Conservation (phyloP, 2,888 invertebrate genomes). For the Coenonympha arcania region DNA sequence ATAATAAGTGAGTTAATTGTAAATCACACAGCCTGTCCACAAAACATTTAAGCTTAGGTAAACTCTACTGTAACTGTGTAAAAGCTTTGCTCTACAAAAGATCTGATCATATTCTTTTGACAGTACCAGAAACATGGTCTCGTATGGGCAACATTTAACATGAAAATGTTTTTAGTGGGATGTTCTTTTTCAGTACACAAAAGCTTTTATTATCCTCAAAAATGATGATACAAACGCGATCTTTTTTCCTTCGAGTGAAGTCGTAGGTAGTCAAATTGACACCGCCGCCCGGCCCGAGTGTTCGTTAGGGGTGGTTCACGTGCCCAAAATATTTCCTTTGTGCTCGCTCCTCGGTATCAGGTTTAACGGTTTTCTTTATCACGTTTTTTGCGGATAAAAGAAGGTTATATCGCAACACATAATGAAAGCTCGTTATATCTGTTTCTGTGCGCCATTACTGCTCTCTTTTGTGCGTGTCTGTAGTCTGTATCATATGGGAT, state of each 20-base stretch:
- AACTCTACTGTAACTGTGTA: not conserved
- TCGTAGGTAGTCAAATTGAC: not conserved
- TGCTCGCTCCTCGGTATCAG: not conserved
- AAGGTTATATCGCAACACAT: not conserved
- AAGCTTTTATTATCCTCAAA: not conserved
- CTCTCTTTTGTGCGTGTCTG: not conserved
- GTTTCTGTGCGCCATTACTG: not conserved
- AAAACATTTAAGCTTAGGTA: not conserved
- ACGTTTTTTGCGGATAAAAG: slow-evolving; percentile 5
- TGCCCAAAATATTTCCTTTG: slow-evolving; percentile 7
- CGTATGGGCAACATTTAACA: not conserved
- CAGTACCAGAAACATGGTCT: no score
- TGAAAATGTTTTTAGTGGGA: no score
- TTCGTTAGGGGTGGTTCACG: slow-evolving; percentile 4
- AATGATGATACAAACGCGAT: not conserved
- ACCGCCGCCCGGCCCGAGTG: no score
- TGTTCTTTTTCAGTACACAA: not conserved
- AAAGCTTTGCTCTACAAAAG: not conserved
- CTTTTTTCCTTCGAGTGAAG: not conserved
- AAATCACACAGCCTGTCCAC: no score
- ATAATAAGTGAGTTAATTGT: no score
- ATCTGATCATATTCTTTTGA: not conserved
- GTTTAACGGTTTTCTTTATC: slow-evolving; percentile 3
- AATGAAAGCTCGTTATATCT: not conserved
- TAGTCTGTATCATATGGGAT: not conserved